A percentile compares a stretch with the other conserved stretches of the same genome.
Conservation (phyloP, 2,113 vertebrate species). For the Phocoena phocoena region DNA sequence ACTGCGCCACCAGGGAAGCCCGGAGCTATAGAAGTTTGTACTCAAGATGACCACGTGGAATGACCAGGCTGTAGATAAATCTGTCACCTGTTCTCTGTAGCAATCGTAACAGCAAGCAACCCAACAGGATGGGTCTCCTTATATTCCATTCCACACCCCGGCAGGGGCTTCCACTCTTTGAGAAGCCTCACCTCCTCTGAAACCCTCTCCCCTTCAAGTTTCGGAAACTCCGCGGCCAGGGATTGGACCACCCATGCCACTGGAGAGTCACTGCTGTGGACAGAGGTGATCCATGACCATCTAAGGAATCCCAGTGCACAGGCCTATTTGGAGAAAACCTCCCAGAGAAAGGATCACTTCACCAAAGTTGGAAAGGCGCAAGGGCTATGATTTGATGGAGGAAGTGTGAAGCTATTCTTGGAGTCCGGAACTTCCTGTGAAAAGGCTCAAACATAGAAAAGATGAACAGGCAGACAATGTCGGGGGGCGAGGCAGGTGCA, state of each 20-base stretch:
- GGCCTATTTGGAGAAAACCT: not conserved
- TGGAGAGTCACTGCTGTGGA: not conserved
- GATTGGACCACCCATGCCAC: not conserved
- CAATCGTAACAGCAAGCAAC: not conserved
- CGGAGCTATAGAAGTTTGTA: not conserved
- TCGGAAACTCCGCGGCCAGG: not conserved
- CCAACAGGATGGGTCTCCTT: not conserved
- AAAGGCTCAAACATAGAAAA: not conserved
- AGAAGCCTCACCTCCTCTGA: not conserved
- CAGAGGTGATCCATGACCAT: not conserved
- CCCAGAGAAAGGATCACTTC: not conserved
- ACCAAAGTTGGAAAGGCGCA: not conserved
- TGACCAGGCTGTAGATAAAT: not conserved
- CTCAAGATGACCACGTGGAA: not conserved
- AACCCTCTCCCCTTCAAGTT: not conserved
- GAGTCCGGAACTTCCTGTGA: constrained; percentile 42
- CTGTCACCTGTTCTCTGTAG: not conserved
- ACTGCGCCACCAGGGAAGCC: too few species aligned
- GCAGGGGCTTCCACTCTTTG: not conserved
- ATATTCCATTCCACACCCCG: not conserved
- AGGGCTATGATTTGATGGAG: constrained; percentile 20
- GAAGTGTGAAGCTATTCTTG: constrained; percentile 54
- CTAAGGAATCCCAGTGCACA: not conserved
- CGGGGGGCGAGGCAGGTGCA: not conserved
- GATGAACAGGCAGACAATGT: not conserved